Conservation (phyloP, 37 sponge, comb jelly and placozoan genomes). For the Cliona cf. orientalis region DNA sequence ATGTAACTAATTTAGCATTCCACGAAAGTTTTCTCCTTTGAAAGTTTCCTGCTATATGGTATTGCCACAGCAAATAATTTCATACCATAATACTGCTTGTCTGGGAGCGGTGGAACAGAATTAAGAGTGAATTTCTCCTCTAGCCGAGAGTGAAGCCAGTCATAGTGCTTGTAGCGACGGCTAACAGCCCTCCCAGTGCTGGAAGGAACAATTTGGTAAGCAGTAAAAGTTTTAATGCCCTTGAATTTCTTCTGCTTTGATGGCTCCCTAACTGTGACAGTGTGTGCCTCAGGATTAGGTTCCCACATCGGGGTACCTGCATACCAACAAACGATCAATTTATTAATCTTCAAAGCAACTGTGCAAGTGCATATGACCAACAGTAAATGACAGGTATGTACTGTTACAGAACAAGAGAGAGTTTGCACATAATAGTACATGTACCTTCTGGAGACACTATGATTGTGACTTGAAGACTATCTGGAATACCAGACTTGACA, state of each 20-base stretch:
- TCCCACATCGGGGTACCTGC: constrained; percentile 78
- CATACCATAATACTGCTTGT: constrained; percentile 87
- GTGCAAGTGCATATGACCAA: background rate
- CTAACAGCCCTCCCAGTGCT: constrained; percentile 58
- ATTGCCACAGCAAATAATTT: too few species aligned
- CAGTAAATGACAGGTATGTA: too few species aligned
- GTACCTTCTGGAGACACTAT: constrained; percentile 34
- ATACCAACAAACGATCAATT: background rate
- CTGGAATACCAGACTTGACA: constrained; percentile 2
- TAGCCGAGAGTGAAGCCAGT: constrained; percentile 94
- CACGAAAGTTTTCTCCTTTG: too few species aligned
- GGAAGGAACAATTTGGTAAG: constrained; percentile 77
- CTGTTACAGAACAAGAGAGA: background rate
- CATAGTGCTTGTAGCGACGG: constrained; percentile 91
- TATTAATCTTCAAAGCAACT: background rate
- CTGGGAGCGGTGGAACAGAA: constrained; percentile 94
- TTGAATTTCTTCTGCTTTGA: constrained; percentile 91
- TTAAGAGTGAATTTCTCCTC: constrained; percentile 85
- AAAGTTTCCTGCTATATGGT: too few species aligned
- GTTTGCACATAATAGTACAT: background rate
- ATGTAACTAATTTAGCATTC: too few species aligned
- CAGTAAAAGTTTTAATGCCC: constrained; percentile 94
- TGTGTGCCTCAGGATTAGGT: constrained; percentile 54
- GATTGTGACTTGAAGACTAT: constrained; percentile 50
- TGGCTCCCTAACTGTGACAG: constrained; percentile 77